Conservation (phyloP, 2,888 invertebrate species). For the Steromphala cineraria region DNA sequence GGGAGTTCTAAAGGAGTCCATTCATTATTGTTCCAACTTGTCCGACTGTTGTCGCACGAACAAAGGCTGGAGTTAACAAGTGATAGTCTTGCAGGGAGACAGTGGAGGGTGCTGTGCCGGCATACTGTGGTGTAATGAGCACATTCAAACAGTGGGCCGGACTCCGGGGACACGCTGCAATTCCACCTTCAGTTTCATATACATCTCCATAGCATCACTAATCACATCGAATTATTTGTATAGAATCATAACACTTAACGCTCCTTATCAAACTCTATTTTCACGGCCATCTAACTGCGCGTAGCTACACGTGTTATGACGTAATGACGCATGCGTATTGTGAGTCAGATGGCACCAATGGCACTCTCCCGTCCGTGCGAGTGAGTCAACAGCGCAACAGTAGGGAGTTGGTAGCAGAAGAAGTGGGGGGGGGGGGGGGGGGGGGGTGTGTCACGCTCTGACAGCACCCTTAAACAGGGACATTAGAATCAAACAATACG, state of each 20-base stretch:
- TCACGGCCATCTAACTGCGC: neutral
- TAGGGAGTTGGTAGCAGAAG: neutral
- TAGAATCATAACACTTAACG: neutral
- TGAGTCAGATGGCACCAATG: neutral
- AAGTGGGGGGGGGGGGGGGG: neutral
- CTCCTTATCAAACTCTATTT: neutral
- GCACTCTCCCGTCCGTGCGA: neutral
- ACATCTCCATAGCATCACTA: neutral
- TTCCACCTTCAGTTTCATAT: neutral
- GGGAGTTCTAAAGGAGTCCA: too few species aligned
- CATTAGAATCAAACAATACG: too few species aligned
- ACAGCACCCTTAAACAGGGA: too few species aligned
- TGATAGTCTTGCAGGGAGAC: too few species aligned
- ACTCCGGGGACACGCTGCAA: too few species aligned
- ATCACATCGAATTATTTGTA: conserved; percentile 4
- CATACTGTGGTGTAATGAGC: too few species aligned
- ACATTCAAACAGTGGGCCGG: too few species aligned
- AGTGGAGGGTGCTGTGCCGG: too few species aligned
- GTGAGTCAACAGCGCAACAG: conserved; percentile 9
- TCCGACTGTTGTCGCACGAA: too few species aligned
- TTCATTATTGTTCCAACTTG: too few species aligned
- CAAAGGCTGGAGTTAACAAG: too few species aligned
- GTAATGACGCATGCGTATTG: neutral
- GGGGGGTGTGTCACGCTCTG: too few species aligned
- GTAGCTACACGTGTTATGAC: neutral